Conservation (phyloP, 2,888 invertebrate species). For the Drosophila cracens region DNA sequence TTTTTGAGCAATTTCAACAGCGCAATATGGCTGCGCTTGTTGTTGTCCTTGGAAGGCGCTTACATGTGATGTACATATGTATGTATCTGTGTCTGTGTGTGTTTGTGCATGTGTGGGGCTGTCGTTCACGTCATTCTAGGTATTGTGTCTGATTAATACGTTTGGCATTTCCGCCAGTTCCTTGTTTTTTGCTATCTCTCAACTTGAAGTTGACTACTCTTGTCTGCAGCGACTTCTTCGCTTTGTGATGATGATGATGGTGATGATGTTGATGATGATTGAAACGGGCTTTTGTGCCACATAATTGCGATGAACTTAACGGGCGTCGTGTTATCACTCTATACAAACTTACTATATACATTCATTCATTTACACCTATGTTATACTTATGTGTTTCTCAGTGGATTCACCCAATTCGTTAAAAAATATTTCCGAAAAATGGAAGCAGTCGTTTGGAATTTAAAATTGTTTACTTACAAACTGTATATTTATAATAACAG, state of each 20-base stretch:
- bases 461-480: background rate
- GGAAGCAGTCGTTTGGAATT: constrained; percentile 87
- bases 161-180: constrained; percentile 80
- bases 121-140: constrained; percentile 68
- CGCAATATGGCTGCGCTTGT: constrained; percentile 63
- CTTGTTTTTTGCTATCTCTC: constrained; percentile 72
- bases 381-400: constrained; percentile 99
- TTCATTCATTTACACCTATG: constrained; percentile 94
- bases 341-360: constrained; percentile 5
- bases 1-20: constrained; percentile 64
- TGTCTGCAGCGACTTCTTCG: constrained; percentile 26
- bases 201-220: constrained; percentile 56
- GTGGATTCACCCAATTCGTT: constrained; percentile 99
- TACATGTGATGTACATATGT: constrained; percentile 53
- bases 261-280: constrained; percentile 14
- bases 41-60: constrained; percentile 61
- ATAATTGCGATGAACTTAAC: constrained; percentile 57
- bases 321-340: constrained; percentile 41
- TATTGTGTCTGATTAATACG: constrained; percentile 75
- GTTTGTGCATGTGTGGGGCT: constrained; percentile 33
- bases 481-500: background rate
- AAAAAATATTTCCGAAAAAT: constrained; percentile 99
- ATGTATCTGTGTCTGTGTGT: constrained; percentile 14
- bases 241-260: constrained; percentile 39
- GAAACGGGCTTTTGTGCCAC: constrained; percentile 52